Base-by-base conservation (phyloP, 2,113 vertebrate genomes). In the Eleginops maclovinus region DNA sequence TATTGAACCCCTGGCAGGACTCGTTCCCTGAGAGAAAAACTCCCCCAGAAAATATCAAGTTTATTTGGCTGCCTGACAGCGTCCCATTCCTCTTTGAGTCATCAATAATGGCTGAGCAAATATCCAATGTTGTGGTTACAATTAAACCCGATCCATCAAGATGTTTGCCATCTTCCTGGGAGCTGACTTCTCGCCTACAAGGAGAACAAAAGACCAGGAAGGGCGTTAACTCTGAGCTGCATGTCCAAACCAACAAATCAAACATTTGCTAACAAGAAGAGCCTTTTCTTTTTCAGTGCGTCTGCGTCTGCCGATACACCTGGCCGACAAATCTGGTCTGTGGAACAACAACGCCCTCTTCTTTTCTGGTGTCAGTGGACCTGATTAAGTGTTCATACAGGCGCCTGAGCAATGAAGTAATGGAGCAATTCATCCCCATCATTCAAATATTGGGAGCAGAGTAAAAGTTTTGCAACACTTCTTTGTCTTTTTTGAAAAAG, bases 121-220 rank as follows among this genome's bases (percentile, higher is more conserved):
- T 72, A 81, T 76, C 26, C 55, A 43, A 6, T 68, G 75, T 79
- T 84, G 19, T 89, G 63, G 56, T 77, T 84, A 55, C 68, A 72
- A 43, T 86, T 72, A 62, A 44, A 79, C 28, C 54, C 65, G 84
- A 77, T 87, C 75, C 77, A 72, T 87, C 82, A 81, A 5, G 49
- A 19, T 49, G 15, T 68, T 65, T n/a, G 62, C 46, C 24, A 28
- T 85, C 87, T 79, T 77, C 62, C 44, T 72, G 13, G 19, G 24
- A 64, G 31, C 44, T 79, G 31, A 77, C 61, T 60, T 77, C 16
- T 10, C 65, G 28, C 44, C 51, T 81, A 82, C 51, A 72, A 76
- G 46, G 24, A 28, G 64, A 86, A 88, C 65, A 83, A 83, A 82
- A 76, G 46, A 73, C 5, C 50, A 78, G 50, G 64, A 59, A 71